Evolutionary conservation across 2,888 invertebrate species (phyloP), one percentile per base, ranked within the genome.

Genomic region (Agriotes lineatus): DNA sequence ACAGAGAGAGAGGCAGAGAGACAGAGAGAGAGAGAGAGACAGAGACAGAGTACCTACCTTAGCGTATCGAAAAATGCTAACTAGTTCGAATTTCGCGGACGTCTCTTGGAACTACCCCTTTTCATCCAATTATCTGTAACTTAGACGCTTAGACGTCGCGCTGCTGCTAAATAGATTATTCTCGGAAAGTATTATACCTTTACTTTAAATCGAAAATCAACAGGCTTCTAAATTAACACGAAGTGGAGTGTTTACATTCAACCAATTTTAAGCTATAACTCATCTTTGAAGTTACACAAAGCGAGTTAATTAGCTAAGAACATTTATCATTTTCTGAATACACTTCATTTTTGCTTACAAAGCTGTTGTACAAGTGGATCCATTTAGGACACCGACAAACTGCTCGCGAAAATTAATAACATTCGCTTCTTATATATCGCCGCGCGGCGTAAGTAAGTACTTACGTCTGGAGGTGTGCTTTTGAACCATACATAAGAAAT

Each of bases 271-370:
- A 63, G 59, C 45, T 67, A 62, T 58, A 69, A 62, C 71, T 48
- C 60, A 72, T 70, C 67, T 72, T 70, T 67, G 67, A 59, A 71
- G 67, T 67, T 54, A 62, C 67, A 72, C 66, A 65, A 70, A 66
- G 72, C 68, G 63, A 70, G 72, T 70, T 72, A 73, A 73, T 73
- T 72, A 73, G 70, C 45, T 66, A 72, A 65, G 63, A 70, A 68
- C 71, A 72, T 73, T 73, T 70, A 71, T 71, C 69, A 71, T 69
- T 62, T 45, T 44, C 42, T 45, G 54, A 35, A 67, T 52, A 60
- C 60, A 54, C 39, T 67, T 56, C 42, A 61, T 67, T 67, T 61
- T 61, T 67, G 61, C 39, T 58, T 42, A 59, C 39, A 59, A 59
- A 59, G 30, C 39, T 42, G 44, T 42, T 59, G 44, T 59, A 42